Base-by-base conservation (phyloP, 2,797 vertebrate genomes). In the Tachyglossus aculeatus region DNA sequence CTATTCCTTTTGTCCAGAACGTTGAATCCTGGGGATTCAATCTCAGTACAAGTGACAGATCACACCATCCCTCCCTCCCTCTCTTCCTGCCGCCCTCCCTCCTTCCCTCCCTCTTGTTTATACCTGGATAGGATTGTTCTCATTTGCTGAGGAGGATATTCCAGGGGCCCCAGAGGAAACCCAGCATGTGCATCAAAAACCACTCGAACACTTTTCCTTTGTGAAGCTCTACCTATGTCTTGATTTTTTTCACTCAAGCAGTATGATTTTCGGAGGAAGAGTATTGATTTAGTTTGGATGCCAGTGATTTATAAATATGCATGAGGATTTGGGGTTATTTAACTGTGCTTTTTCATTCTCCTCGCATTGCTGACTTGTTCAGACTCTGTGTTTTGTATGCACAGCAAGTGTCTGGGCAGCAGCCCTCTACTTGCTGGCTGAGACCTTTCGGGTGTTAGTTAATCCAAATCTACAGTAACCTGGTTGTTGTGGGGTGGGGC, bases 231-330 rank as follows among this genome's bases (percentile, higher is more conserved):
- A 22, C 47, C 10, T 11, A 22, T 47, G 80, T 74, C 60, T 56
- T 65, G 58, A 59, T 86, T 75, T 41, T 71, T 16, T 61, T 86
- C 85, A 84, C 59, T 79, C 38, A 50, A 71, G 55, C 85, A 39
- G 3, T 74, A 57, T 58, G 57, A 77, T 69, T 74, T 80, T 75
- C 66, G 64, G 9, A 21, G 39, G 81, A 81, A 78, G 59, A 74
- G 54, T 86, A 93, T 91, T 88, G 93, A 93, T 92, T 92, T 80
- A 55, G 78, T 84, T 88, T 77, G 62, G 81, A 90, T 78, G 91
- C 76, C 15, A 51, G 80, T 67, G 40, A 43, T 81, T 87, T 83
- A 92, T 93, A 90, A 93, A 93, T 92, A 92, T 92, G 88, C 86
- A 93, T 92, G 81, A 92, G 87, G 85, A 82, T 88, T 79, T 78